A percentile compares a stretch with the other conserved stretches of the same genome.
Conservation (phyloP, 2,888 invertebrate genomes). For the Ichneumoninae sp. region DNA sequence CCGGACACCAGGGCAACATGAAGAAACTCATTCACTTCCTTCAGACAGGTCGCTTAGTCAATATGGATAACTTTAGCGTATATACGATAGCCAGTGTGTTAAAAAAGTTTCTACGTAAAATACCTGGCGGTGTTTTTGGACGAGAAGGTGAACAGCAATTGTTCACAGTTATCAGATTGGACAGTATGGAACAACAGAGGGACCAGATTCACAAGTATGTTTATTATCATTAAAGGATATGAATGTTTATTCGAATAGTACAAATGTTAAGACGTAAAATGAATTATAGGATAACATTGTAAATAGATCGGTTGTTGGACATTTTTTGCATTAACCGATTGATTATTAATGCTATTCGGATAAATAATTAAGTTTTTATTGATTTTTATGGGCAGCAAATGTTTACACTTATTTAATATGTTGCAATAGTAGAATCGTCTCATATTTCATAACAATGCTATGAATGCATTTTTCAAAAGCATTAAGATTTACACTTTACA, state of each 20-base stretch:
- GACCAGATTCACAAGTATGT: constrained; percentile 96
- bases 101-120: constrained; percentile 98
- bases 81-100: constrained; percentile 99
- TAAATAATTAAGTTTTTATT: too few species aligned
- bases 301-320: too few species aligned
- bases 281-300: too few species aligned
- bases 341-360: too few species aligned
- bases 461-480: neutral
- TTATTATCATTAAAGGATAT: constrained; percentile 34
- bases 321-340: too few species aligned
- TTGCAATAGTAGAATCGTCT: neutral
- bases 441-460: neutral
- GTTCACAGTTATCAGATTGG: constrained; percentile 94
- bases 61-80: constrained; percentile 97
- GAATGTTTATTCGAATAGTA: neutral
- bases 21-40: constrained; percentile 96
- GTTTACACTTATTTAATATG: too few species aligned
- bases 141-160: constrained; percentile 95
- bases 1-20: constrained; percentile 97
- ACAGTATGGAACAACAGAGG: constrained; percentile 93
- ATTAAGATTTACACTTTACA: neutral
- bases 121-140: constrained; percentile 98
- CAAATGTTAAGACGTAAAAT: neutral
- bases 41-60: constrained; percentile 94
- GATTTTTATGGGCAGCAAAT: too few species aligned